Percentiles rank a stretch among this genome's conserved stretches.
Conservation (phyloP, 2,888 invertebrate genomes). For the Drosophila flavopinicola region DNA sequence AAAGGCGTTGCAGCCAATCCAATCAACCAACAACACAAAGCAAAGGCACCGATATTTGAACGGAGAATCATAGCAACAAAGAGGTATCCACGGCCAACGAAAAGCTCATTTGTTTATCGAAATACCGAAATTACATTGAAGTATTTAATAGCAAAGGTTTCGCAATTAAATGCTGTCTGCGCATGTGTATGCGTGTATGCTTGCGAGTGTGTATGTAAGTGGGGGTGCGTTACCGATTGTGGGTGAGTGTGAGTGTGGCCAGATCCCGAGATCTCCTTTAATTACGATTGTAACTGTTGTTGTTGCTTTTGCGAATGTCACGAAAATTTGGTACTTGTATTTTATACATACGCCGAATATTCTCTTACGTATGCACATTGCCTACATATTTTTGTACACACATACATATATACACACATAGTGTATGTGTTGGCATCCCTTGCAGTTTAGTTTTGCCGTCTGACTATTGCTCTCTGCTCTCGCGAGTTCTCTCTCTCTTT, state of each 20-base stretch:
- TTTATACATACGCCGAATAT: conserved; percentile 45
- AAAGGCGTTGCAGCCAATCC: conserved; percentile 62
- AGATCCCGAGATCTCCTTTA: conserved; percentile 38
- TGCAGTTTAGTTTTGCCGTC: conserved; percentile 59
- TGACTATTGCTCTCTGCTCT: conserved; percentile 30
- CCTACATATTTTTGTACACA: not conserved
- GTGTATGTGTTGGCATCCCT: conserved; percentile 40
- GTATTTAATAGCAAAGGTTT: conserved; percentile 45
- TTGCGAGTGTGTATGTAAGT: conserved; percentile 4
- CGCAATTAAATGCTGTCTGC: conserved; percentile 29
- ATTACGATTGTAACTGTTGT: conserved; percentile 26
- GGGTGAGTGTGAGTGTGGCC: too few relatives aligned
- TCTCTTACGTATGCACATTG: conserved; percentile 50
- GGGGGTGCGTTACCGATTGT: too few relatives aligned
- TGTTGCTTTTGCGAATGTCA: conserved; percentile 9
- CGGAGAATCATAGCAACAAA: conserved; percentile 60
- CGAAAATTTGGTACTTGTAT: conserved; percentile 22
- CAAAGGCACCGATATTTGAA: conserved; percentile 37
- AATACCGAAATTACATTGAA: conserved; percentile 33
- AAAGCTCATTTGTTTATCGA: conserved; percentile 41
- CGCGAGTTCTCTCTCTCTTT: conserved; percentile 15
- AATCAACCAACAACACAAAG: conserved; percentile 37
- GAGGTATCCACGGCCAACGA: conserved; percentile 54
- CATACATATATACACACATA: not conserved
- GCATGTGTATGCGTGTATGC: conserved; percentile 18